Evolutionary conservation across 2,113 vertebrate species (phyloP).

Genomic region (Chloropsis cyanopogon): DNA sequence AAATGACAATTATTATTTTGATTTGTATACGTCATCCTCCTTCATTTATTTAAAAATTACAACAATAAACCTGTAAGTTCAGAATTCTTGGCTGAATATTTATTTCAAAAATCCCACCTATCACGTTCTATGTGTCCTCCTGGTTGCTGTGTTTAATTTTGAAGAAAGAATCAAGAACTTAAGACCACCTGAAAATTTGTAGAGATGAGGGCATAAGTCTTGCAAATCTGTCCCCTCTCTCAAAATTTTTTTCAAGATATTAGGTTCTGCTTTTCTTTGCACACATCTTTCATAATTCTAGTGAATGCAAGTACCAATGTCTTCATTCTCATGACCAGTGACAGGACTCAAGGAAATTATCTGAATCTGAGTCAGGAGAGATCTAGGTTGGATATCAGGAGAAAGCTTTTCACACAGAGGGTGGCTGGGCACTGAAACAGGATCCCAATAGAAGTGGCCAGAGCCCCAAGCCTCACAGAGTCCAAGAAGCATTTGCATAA

Average conservation of each 20-base stretch:
- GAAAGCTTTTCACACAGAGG: background rate
- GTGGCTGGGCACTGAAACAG: background rate
- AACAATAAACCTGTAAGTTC: background rate
- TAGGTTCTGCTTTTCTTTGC: background rate
- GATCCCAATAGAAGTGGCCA: background rate
- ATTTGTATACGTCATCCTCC: background rate
- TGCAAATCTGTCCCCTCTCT: background rate
- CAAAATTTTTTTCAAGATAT: background rate
- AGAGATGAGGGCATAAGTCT: background rate
- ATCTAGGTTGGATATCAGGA: background rate
- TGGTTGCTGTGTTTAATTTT: background rate
- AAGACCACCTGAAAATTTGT: background rate
- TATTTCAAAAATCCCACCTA: background rate
- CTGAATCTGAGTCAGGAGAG: background rate
- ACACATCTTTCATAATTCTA: background rate
- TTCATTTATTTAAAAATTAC: background rate
- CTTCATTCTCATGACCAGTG: background rate
- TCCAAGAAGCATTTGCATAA: background rate
- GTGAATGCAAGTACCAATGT: background rate
- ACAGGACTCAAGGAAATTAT: background rate
- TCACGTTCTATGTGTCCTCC: background rate
- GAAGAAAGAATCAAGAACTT: background rate
- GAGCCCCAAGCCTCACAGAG: background rate
- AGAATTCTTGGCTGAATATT: background rate
- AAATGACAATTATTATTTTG: background rate